Percentiles rank a stretch among this genome's conserved stretches.
Conservation (phyloP, 2,113 vertebrate genomes). For the Eurystomus gularis region DNA sequence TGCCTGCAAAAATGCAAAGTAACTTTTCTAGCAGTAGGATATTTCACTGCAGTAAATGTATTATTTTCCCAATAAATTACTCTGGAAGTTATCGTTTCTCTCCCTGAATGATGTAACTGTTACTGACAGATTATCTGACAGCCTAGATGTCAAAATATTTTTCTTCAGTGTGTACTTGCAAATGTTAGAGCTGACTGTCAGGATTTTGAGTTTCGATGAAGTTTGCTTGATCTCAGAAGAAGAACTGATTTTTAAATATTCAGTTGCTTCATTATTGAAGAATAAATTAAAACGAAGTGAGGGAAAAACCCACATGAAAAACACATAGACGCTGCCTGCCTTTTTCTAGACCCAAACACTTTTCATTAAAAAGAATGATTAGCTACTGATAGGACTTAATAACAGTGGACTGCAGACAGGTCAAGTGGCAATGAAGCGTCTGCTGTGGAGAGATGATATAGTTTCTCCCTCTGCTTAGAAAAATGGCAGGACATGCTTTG, state of each 20-base stretch:
- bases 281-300: neutral
- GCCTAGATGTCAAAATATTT: conserved; percentile 64
- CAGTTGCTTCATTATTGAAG: neutral
- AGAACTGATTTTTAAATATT: neutral
- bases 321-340: neutral
- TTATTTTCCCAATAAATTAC: conserved; percentile 47
- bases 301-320: neutral
- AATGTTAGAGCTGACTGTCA: conserved; percentile 41
- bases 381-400: neutral
- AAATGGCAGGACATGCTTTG: neutral
- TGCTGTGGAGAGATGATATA: neutral
- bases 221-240: conserved; percentile 49
- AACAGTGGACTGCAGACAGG: neutral
- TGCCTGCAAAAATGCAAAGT: neutral
- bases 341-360: neutral
- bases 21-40: neutral
- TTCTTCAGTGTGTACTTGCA: conserved; percentile 45
- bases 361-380: neutral
- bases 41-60: conserved; percentile 12
- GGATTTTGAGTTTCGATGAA: conserved; percentile 45
- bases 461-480: neutral
- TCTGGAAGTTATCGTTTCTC: conserved; percentile 36
- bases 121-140: conserved; percentile 55
- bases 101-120: conserved; percentile 1
- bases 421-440: neutral